A percentile compares a stretch with the other conserved stretches of the same genome.
These are phyloP conservation scores for Montipora capitata DNA, from an alignment of 92 coral and sea anemone species.

Conservation along the genomic window DNA sequence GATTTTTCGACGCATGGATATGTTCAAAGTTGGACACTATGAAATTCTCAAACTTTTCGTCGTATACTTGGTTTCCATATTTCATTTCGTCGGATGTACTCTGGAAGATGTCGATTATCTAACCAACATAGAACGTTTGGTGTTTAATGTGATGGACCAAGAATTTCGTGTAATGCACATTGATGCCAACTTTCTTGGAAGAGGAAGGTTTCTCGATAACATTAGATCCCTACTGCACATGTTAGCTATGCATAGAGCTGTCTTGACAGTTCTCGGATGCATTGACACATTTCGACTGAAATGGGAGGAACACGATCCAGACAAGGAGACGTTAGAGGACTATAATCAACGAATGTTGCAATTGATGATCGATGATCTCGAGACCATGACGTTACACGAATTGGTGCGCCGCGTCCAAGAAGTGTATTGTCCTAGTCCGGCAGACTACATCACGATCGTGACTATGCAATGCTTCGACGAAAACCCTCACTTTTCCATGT, in stretches of 20 bases:
- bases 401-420: constrained; percentile 23
- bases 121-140: not conserved
- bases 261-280: constrained; percentile 7
- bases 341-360: constrained; percentile 8
- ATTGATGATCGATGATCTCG: constrained; percentile 4
- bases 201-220: constrained; percentile 19
- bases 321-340: not conserved
- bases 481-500: not conserved
- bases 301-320: not conserved
- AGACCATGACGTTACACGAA: not conserved
- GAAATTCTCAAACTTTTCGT: not conserved
- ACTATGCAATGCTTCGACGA: constrained; percentile 13
- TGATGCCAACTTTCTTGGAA: constrained; percentile 14
- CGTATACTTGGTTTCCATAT: not conserved
- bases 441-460: constrained; percentile 10
- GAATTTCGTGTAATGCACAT: constrained; percentile 19
- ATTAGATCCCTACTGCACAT: not conserved
- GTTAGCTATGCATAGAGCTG: constrained; percentile 9
- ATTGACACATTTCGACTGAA: constrained; percentile 6
- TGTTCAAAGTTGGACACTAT: not conserved
- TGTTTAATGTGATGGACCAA: not conserved
- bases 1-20: constrained; percentile 6
- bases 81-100: not conserved
- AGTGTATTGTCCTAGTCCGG: constrained; percentile 10
- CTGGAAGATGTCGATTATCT: not conserved